Evolutionary conservation across 2,888 invertebrate species (phyloP), one percentile per base, ranked within the genome.

Genomic region (Zaprionus obscuricornis): DNA sequence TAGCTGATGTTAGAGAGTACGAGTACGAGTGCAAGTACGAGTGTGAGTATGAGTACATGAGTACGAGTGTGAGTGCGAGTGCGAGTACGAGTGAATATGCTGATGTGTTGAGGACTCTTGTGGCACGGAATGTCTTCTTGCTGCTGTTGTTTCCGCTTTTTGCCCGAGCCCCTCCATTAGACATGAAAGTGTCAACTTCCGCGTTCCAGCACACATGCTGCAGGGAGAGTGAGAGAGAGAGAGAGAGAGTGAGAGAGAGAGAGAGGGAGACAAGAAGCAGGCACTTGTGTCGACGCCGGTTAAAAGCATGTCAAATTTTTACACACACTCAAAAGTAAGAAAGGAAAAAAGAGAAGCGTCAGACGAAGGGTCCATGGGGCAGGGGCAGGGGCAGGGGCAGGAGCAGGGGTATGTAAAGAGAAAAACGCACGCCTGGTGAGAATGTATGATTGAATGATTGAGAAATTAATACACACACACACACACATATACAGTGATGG

Each of bases 251-350:
- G 4, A 6, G 22, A 6, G 22, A 22, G 7, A 22, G 22, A 7
- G 22, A 22, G 7, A 7, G 4, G 22, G 4, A 6, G 22, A 7
- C 22, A 3, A 45, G 17, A 33, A 33, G 49, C 59, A 47, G 26
- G 39, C 59, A 59, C 45, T 37, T 65, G 51, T 60, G 60, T 59
- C 55, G 70, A 31, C 56, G 70, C 56, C 71, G 78, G 75, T 75
- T 77, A 76, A 78, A 83, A 78, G 78, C 83, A 79, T 83, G 83
- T 78, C 79, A 79, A 83, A 78, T 74, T 83, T 71, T 76, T 83
- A 52, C 74, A 83, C 83, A 78, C 54, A 60, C 70, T 63, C 59
- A 54, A 54, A 62, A 54, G 39, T 43, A 46, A 36, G 24, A 5
- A 18, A 34, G 50, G 2, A 34, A 14, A 24, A 8, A 50, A 13